Percentiles rank a stretch among this genome's conserved stretches.
Conservation (phyloP, 2,113 vertebrate species). For the Paralichthys olivaceus region DNA sequence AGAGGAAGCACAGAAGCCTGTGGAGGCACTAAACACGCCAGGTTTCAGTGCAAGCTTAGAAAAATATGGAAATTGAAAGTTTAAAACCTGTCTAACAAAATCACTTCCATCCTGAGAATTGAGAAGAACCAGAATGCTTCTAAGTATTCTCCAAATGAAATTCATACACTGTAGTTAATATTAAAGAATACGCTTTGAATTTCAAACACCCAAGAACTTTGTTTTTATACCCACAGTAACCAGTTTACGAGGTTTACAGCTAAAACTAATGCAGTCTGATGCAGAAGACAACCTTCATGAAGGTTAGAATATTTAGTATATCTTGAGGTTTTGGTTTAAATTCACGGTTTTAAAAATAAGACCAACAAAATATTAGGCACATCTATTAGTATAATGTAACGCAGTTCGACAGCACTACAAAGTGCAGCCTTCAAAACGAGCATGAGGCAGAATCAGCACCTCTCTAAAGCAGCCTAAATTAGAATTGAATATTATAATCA, state of each 20-base stretch:
- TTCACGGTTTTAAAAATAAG: neutral
- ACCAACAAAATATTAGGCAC: neutral
- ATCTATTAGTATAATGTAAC: neutral
- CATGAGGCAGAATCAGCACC: neutral
- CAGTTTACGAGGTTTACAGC: neutral
- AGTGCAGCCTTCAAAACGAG: neutral
- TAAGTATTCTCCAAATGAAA: neutral
- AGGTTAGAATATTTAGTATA: neutral
- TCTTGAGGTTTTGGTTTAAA: neutral
- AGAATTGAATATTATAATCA: no score
- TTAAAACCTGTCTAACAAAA: conserved; percentile 1
- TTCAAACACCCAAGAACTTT: neutral
- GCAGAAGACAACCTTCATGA: neutral
- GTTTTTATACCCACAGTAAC: neutral
- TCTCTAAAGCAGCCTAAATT: neutral
- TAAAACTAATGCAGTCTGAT: neutral
- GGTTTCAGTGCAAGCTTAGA: conserved; percentile 9
- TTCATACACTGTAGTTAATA: neutral
- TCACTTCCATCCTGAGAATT: neutral
- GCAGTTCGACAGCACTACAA: neutral
- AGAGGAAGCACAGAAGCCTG: conserved; percentile 17
- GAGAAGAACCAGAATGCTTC: neutral
- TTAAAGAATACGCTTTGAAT: neutral
- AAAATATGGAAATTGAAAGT: conserved; percentile 39
- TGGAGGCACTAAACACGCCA: conserved; percentile 32